Evolutionary conservation across 2,888 invertebrate genomes (phyloP), one percentile per base, ranked within the genome.

Genomic region (Archips xylosteana): DNA sequence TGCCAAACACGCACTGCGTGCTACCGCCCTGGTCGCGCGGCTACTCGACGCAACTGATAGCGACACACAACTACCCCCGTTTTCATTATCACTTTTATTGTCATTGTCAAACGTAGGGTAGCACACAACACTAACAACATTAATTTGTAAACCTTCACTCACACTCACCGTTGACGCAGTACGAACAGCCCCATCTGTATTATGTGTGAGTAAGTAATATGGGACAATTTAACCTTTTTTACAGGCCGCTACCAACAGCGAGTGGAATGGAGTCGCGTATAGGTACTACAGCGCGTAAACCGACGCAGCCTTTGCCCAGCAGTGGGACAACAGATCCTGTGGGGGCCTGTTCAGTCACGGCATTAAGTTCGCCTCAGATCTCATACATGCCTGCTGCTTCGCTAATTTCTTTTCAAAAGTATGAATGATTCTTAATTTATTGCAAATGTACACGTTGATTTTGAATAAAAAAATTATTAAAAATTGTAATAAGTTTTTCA

Each of bases 281-380:
- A 66, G 66, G 42, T 54, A 66, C 36, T 66, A 66, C 49, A 51
- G 51, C 34, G 65, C 51, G n/a, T 15, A 65, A 51, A 62, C 23
- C 10, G 59, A 12, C 10, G 57, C 32, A 6, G 23, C 62, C 2
- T 42, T 10, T 12, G 9, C 62, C 23, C 23, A 63, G 12, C 45
- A 10, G 23, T 9, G 42, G 10, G 12, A 51, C 15, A n/a, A 47
- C 10, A 10, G 10, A n/a, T n/a, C n/a, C n/a, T n/a, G n/a, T n/a
- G n/a, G n/a, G n/a, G n/a, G n/a, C n/a, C n/a, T n/a, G n/a, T n/a
- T n/a, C n/a, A n/a, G n/a, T n/a, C n/a, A n/a, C n/a, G n/a, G n/a
- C n/a, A n/a, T n/a, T n/a, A n/a, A n/a, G n/a, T 51, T n/a, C 49
- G 12, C 49, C 3, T 15, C 5, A 51, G 49, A 51, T n/a, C 49